Conservation (phyloP, 2,888 invertebrate species). For the Caenorhabditis becei region DNA sequence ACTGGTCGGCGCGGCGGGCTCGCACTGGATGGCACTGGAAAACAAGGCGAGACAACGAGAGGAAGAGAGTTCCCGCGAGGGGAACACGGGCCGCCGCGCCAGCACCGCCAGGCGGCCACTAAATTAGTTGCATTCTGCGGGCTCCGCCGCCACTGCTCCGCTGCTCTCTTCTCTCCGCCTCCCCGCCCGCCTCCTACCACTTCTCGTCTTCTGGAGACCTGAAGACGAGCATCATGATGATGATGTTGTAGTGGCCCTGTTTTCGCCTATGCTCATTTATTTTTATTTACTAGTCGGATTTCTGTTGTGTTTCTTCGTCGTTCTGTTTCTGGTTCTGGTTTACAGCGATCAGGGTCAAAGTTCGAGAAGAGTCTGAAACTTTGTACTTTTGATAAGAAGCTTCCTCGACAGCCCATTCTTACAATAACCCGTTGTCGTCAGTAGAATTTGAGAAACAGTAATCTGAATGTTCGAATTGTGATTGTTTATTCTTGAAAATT, state of each 20-base stretch:
- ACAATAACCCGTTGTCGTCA: too few relatives aligned
- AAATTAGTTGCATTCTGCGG: slow-evolving; percentile 62
- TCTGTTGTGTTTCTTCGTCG: not conserved
- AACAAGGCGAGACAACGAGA: slow-evolving; percentile 37
- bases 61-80: slow-evolving; percentile 31
- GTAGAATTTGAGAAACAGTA: too few relatives aligned
- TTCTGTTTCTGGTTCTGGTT: not conserved
- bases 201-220: not conserved
- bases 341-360: too few relatives aligned
- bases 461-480: too few relatives aligned
- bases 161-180: not conserved
- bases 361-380: too few relatives aligned
- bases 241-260: not conserved
- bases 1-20: not conserved
- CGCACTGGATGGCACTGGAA: slow-evolving; percentile 59
- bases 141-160: slow-evolving; percentile 4
- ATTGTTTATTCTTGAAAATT: too few relatives aligned
- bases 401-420: too few relatives aligned
- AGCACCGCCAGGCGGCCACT: slow-evolving; percentile 46
- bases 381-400: too few relatives aligned
- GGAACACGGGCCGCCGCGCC: slow-evolving; percentile 16
- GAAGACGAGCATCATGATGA: too few relatives aligned
- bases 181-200: not conserved
- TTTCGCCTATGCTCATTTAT: too few relatives aligned
- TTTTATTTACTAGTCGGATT: too few relatives aligned